phyloP scores from a whole-genome alignment of 2,888 invertebrate species.

The Aphelenchoides bicaudatus region DNA sequence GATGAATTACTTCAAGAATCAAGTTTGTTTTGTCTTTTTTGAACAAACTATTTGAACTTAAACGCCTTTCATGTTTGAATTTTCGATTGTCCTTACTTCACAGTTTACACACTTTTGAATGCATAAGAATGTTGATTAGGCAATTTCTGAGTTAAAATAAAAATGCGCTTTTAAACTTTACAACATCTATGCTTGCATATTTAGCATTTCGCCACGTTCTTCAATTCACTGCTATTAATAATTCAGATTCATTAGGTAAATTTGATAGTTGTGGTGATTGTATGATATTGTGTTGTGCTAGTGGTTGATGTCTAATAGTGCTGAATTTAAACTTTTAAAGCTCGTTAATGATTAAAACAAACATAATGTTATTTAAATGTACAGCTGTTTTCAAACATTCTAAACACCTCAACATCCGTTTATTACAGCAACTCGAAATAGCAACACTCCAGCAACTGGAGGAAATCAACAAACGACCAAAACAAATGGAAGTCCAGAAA shows the following conservation, averaged over 20 bases:
- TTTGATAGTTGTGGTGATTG: too few relatives aligned
- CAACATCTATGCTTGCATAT: too few relatives aligned
- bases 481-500: slow-evolving; percentile 8
- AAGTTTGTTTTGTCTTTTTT: slow-evolving; percentile 49
- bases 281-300: too few relatives aligned
- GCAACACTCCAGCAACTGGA: slow-evolving; percentile 4
- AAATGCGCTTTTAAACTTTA: background rate
- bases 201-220: too few relatives aligned
- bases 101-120: background rate
- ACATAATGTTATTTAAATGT: too few relatives aligned
- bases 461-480: background rate
- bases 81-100: background rate
- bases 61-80: background rate
- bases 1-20: slow-evolving; percentile 64
- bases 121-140: too few relatives aligned
- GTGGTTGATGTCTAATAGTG: too few relatives aligned
- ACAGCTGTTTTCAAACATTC: background rate
- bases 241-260: slow-evolving; percentile 14
- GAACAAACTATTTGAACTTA: background rate
- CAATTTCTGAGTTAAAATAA: too few relatives aligned
- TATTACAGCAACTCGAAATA: slow-evolving; percentile 17
- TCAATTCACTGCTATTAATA: too few relatives aligned
- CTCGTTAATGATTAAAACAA: too few relatives aligned
- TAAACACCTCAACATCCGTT: background rate
- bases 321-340: too few relatives aligned